Percentiles rank a stretch among this genome's conserved stretches.
Evolutionary conservation across 1,140 invertebrate genomes (phyloP).

Genomic region (Temnothorax longispinosus): DNA sequence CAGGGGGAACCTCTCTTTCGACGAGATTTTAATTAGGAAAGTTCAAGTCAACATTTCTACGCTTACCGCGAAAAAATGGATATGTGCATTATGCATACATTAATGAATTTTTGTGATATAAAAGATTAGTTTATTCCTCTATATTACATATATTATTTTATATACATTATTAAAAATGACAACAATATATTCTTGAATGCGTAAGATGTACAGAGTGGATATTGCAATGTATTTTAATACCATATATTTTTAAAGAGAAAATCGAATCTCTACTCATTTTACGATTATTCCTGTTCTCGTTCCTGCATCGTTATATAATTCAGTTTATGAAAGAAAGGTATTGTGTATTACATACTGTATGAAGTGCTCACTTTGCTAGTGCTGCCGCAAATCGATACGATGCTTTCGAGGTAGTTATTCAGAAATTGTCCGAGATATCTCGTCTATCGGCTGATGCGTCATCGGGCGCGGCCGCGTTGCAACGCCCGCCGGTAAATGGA

Average conservation of each 20-base stretch:
- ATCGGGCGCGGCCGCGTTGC: constrained; percentile 64
- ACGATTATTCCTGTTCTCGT: background rate
- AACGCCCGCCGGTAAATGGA: constrained; percentile 77
- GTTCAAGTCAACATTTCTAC: constrained; percentile 42
- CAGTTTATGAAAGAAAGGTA: background rate
- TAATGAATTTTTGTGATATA: background rate
- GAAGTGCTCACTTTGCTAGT: constrained; percentile 5
- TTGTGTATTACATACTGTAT: no score
- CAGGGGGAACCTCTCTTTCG: background rate
- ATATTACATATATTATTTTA: background rate
- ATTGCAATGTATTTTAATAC: background rate
- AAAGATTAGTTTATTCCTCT: background rate
- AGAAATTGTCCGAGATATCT: constrained; percentile 45
- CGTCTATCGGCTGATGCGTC: constrained; percentile 29
- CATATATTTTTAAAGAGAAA: background rate
- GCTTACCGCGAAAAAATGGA: background rate
- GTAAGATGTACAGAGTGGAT: background rate
- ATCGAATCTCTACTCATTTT: background rate
- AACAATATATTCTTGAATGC: background rate
- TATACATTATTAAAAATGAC: background rate
- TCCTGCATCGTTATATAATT: background rate
- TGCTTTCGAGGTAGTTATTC: background rate
- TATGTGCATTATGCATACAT: background rate
- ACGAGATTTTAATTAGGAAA: constrained; percentile 40
- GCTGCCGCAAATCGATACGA: constrained; percentile 19